These are phyloP conservation scores for Odontophorus gujanensis DNA, from an alignment of 2,113 vertebrate species.

Conservation along the genomic window DNA sequence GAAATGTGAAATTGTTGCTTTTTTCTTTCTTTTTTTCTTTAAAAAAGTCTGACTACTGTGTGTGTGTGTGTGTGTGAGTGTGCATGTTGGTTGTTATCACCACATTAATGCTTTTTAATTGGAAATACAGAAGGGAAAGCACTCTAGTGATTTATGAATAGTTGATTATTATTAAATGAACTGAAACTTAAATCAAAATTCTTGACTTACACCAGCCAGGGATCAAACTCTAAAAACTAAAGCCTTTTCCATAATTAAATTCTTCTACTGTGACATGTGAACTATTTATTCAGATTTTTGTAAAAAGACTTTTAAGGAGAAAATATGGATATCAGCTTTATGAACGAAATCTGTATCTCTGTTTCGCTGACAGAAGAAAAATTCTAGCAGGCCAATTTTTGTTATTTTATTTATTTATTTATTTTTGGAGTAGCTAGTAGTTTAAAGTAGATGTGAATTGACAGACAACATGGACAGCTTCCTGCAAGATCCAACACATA, in stretches of 20 bases:
- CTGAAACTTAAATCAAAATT: conserved; percentile 20
- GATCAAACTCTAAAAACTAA: not conserved
- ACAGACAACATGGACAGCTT: not conserved
- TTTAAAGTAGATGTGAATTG: conserved; percentile 8
- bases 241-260: not conserved
- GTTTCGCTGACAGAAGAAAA: not conserved
- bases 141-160: not conserved
- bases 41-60: not conserved
- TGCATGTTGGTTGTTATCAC: not conserved
- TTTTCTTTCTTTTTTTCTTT: not conserved
- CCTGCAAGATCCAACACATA: not conserved
- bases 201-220: not conserved
- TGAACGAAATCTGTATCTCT: not conserved
- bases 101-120: not conserved
- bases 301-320: not conserved
- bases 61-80: not conserved
- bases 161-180: not conserved
- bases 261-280: not conserved
- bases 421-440: not conserved
- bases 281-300: not conserved
- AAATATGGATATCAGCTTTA: not conserved
- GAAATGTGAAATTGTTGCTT: not conserved
- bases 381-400: not conserved
- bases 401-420: not conserved
- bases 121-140: not conserved